Base-by-base conservation (phyloP, 2,113 vertebrate genomes). In the Campylomormyrus tamandua region DNA sequence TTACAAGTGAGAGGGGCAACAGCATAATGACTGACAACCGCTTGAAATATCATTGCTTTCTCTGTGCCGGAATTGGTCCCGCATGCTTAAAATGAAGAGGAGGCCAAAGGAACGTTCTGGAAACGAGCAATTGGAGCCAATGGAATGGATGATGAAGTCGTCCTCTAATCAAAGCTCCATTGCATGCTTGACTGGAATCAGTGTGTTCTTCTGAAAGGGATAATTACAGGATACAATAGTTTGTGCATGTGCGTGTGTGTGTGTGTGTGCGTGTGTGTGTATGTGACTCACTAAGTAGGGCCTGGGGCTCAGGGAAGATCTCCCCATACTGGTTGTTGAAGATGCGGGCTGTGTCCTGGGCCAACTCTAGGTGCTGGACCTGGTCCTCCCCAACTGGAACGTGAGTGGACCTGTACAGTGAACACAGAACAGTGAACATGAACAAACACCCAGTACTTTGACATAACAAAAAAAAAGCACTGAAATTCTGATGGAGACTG, bases 361-460 rank as follows among this genome's bases (percentile, higher is more conserved):
- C 96, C 89, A 99, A 96, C 93, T 99, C 98, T 94, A 99, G 94
- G 94, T 99, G 98, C 93, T 97, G 96, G 93, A 98, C 94, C 96
- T 99, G 98, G 93, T 99, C 98, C 93, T 99, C 97, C 89, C 98
- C 98, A 17, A 99, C 97, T 0, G 98, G 98, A 90, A 99, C 96
- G 66, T 93, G 97, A 91, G 98, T 98, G 88, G 98, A 97, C 95
- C 98, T 99, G 92, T 84, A 90, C 83, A 58, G 90, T 15, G 27
- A 52, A 27, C 50, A 9, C 49, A 87, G 49, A 35, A 52, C 49
- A 31, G 85, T 31, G 62, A 70, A 27, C 27, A 13, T 70, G 27
- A 53, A 87, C 27, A 31, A 87, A 42, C 52, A 87, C 31, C 56
- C 56, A 9, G 56, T 62, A 62, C 56, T 62, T 62, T 62, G 31